phyloP scores from a whole-genome alignment of 2,113 vertebrate species.

The Aspidoscelis tigris region DNA sequence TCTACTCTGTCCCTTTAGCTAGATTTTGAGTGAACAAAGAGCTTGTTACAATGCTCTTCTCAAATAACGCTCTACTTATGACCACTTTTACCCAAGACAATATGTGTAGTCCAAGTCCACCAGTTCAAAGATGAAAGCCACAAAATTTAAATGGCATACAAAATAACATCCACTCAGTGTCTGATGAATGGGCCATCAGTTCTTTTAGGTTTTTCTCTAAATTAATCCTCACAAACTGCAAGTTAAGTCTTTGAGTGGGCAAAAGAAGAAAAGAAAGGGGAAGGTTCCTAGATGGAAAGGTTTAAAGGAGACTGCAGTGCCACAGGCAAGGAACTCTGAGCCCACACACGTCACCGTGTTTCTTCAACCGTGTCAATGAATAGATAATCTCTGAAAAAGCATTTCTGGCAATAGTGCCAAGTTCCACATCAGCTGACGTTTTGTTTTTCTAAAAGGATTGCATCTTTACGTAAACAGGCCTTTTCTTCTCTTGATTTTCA shows the following conservation, averaged over 20 bases:
- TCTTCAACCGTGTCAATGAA: constrained; percentile 13
- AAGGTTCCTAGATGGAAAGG: constrained; percentile 31
- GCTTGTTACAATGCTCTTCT: background rate
- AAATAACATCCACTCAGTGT: background rate
- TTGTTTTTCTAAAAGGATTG: background rate
- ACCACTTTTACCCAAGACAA: background rate
- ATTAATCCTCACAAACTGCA: background rate
- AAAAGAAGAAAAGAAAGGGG: background rate
- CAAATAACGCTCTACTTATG: background rate
- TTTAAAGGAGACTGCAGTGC: constrained; percentile 31
- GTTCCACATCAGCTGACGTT: constrained; percentile 1
- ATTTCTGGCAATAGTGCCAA: background rate
- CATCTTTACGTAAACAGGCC: constrained; percentile 4
- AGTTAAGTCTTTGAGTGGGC: constrained; percentile 37
- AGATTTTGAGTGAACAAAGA: background rate
- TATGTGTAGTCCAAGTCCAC: background rate
- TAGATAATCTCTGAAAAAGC: constrained; percentile 28
- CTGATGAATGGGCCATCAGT: constrained; percentile 2
- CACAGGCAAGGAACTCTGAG: constrained; percentile 24
- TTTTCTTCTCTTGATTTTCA: constrained; percentile 22
- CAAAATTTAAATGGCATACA: background rate
- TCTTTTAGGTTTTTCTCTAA: constrained; percentile 27
- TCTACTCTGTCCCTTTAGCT: background rate
- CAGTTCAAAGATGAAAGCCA: background rate
- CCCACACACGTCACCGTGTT: rapidly evolving